These are phyloP conservation scores for Heliconius melpomene DNA, from an alignment of 1,140 invertebrate genomes.

Conservation along the genomic window DNA sequence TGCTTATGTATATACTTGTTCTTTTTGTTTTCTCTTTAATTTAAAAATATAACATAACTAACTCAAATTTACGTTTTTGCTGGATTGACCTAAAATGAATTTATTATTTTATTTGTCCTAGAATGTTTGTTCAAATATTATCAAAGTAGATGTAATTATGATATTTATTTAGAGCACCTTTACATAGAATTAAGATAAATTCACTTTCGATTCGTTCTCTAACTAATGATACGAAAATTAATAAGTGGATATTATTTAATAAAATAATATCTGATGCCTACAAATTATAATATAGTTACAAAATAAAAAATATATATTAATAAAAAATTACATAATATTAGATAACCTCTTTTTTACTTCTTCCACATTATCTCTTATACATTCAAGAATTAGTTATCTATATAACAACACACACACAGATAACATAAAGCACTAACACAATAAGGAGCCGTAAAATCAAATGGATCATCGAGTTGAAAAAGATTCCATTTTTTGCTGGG, in stretches of 20 bases:
- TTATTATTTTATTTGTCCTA: no score
- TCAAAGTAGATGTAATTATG: not conserved
- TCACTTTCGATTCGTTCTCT: not conserved
- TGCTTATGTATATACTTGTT: no score
- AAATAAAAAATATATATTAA: not conserved
- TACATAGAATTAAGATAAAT: not conserved
- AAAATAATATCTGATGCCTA: not conserved
- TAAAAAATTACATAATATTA: not conserved
- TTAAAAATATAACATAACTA: no score
- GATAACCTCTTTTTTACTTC: not conserved
- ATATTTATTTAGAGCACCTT: not conserved
- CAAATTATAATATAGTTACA: not conserved
- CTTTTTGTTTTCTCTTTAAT: no score
- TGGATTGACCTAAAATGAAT: no score
- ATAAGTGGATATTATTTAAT: not conserved
- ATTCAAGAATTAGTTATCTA: conserved; percentile 43
- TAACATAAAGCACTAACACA: conserved; percentile 48
- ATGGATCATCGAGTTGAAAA: conserved; percentile 55
- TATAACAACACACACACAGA: conserved; percentile 47
- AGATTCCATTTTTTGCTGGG: conserved; percentile 60
- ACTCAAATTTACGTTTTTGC: no score
- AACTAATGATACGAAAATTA: not conserved
- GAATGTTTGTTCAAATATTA: not conserved
- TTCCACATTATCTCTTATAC: not conserved
- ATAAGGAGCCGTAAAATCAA: conserved; percentile 66